Evolutionary conservation across 2,888 invertebrate species (phyloP), one percentile per base, ranked within the genome.

Genomic region (Tetranychus truncatus): DNA sequence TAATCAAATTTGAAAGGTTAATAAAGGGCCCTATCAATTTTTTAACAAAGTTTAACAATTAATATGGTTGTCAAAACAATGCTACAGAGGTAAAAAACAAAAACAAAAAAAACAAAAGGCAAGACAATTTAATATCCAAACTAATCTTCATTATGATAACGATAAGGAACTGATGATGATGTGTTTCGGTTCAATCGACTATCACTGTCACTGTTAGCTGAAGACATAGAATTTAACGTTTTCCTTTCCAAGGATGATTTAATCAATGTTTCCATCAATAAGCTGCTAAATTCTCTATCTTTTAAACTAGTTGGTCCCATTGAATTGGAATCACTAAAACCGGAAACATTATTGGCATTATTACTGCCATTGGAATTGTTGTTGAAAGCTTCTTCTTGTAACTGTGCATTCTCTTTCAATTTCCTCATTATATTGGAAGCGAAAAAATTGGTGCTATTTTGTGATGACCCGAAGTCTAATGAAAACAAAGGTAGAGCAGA

Each of bases 371-470:
- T 73, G 11, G 66, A 20, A 44, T 74, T 67, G 45, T 20, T 74
- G 11, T 15, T 44, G 44, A 20, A 45, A 55, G 9, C 15, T 55
- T 55, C 55, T 55, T 55, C 55, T 15, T 55, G 55, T 46, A 78
- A 74, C 69, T 76, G 76, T 18, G 78, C 78, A 76, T 78, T 78
- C 74, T 77, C 78, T 76, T 78, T 78, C 71, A 78, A 74, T 72
- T 78, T 78, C 20, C 78, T 75, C 78, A 78, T 78, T 78, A 78
- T 78, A 74, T 78, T 78, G 24, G 78, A 78, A 45, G 78, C 78
- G 76, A 78, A 78, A 76, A 78, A 78, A 45, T 78, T 77, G 18
- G 45, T 72, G 71, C 77, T 77, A 67, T 77, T 77, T 44, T 76
- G 75, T 66, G 77, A 71, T 21, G 45, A 34, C 15, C 67, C 67